Evolutionary conservation across 1,140 invertebrate species (phyloP).

Genomic region (Arctopsyche grandis): DNA sequence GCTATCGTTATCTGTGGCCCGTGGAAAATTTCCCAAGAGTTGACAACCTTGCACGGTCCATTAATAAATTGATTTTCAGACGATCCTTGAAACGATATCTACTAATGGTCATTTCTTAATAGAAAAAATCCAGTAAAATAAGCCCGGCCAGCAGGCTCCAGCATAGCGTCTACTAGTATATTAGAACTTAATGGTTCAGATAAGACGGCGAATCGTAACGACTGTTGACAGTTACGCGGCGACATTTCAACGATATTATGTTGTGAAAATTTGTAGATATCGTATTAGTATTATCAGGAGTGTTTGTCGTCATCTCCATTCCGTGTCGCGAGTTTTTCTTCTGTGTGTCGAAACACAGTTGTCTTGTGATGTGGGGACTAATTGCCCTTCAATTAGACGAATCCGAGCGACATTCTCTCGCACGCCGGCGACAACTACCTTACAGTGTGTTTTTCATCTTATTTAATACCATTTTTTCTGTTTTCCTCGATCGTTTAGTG

Average conservation of each 20-base stretch:
- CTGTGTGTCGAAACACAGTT: no score
- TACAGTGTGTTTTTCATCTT: not conserved
- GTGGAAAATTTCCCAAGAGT: constrained; percentile 1
- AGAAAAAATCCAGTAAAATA: no score
- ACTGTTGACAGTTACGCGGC: no score
- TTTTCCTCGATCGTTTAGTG: constrained; percentile 1
- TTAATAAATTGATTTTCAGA: constrained; percentile 25
- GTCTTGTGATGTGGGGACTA: no score
- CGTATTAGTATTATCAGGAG: no score
- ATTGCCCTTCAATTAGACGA: not conserved
- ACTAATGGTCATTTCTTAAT: not conserved
- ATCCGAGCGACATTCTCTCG: constrained; percentile 5
- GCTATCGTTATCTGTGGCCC: constrained; percentile 4
- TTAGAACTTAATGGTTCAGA: no score
- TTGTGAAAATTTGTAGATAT: no score
- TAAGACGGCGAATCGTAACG: no score
- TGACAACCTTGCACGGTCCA: constrained; percentile 21
- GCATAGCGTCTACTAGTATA: no score
- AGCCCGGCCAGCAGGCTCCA: not conserved
- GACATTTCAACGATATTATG: no score
- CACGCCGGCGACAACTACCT: not conserved
- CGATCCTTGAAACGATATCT: constrained; percentile 21
- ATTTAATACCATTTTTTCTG: not conserved
- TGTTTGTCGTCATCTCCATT: no score
- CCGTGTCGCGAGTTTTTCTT: no score